Conservation (phyloP, 2,888 invertebrate genomes). For the Tipula vernalis region DNA sequence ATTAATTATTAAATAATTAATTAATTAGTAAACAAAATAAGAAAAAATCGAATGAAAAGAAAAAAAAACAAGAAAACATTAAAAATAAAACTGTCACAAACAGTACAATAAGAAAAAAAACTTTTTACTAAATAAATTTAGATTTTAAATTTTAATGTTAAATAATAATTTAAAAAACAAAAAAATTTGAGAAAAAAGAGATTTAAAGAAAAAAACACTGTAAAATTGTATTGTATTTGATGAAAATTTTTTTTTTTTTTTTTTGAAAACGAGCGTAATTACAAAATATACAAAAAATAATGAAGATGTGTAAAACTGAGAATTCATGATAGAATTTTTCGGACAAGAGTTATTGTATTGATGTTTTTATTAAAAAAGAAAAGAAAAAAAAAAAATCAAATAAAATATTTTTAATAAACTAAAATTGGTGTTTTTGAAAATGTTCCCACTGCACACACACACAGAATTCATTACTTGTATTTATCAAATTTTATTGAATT, state of each 20-base stretch:
- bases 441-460: too few relatives aligned
- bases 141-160: background rate
- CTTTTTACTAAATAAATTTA: background rate
- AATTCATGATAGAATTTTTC: background rate
- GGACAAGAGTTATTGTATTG: background rate
- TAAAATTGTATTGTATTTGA: background rate
- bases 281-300: background rate
- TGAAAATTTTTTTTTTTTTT: background rate
- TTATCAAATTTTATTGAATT: too few relatives aligned
- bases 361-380: background rate
- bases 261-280: background rate
- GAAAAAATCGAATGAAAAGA: background rate
- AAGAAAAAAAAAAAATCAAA: background rate
- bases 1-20: background rate
- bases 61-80: background rate
- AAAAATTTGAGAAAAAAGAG: background rate
- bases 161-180: background rate
- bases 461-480: too few relatives aligned
- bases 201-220: background rate
- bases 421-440: background rate
- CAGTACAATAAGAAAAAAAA: background rate
- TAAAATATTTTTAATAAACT: constrained; percentile 4
- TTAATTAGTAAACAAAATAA: background rate
- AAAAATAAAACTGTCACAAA: background rate
- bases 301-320: background rate